A percentile compares a stretch with the other conserved stretches of the same genome.
Conservation (phyloP, 2,888 invertebrate species). For the Campoplex capitator region DNA sequence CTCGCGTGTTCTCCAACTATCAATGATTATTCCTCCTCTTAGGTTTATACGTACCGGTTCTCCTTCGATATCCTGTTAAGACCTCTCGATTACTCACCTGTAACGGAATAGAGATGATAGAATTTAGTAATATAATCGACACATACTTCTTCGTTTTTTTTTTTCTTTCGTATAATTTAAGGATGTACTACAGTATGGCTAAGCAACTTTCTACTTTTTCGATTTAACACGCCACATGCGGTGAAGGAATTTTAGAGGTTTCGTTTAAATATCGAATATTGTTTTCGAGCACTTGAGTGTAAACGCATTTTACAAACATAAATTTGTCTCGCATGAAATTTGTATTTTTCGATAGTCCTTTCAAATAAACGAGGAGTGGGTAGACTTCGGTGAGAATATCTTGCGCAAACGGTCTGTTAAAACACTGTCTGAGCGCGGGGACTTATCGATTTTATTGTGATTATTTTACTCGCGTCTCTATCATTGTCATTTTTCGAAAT, state of each 20-base stretch:
- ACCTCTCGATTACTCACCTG: slow-evolving; percentile 63
- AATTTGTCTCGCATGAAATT: background rate
- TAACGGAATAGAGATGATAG: slow-evolving; percentile 54
- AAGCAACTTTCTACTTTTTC: slow-evolving; percentile 25
- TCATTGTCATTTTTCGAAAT: background rate
- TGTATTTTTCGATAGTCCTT: background rate
- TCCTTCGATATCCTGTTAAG: slow-evolving; percentile 10
- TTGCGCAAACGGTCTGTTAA: background rate
- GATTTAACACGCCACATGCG: slow-evolving; percentile 26
- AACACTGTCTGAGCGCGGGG: background rate
- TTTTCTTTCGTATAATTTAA: slow-evolving; percentile 23
- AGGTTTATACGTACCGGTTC: slow-evolving; percentile 19
- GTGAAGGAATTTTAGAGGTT: slow-evolving; percentile 13
- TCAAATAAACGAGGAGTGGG: background rate
- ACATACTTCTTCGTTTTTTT: background rate
- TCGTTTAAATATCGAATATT: background rate
- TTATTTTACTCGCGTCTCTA: background rate
- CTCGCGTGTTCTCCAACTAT: slow-evolving; percentile 39
- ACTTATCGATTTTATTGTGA: background rate
- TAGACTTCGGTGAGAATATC: background rate
- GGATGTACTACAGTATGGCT: slow-evolving; percentile 1
- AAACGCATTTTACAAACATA: background rate
- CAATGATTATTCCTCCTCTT: slow-evolving; percentile 40
- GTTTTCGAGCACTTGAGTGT: background rate
- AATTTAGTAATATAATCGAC: slow-evolving; percentile 39